phyloP scores from a whole-genome alignment of 2,797 vertebrate genomes.

The Discoglossus pictus region DNA sequence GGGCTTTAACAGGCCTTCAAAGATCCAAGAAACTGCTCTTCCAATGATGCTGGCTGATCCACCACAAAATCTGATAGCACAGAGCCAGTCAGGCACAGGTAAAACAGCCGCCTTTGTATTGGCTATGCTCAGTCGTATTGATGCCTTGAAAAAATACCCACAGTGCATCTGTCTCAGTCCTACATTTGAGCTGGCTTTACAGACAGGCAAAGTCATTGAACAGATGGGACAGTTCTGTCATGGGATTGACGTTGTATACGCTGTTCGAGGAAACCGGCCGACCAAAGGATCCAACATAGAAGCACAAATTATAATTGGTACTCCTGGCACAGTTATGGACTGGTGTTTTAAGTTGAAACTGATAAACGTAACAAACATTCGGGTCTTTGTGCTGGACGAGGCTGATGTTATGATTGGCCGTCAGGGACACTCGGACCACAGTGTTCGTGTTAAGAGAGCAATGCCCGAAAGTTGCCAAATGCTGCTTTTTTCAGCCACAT shows the following conservation, averaged over 20 bases:
- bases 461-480: constrained; percentile 68
- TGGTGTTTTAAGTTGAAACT: constrained; percentile 72
- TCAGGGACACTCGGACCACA: constrained; percentile 69
- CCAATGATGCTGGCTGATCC: constrained; percentile 67
- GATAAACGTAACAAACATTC: constrained; percentile 61
- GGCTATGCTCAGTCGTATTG: constrained; percentile 75
- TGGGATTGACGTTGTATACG: constrained; percentile 64
- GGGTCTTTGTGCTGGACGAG: constrained; percentile 72
- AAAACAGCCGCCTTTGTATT: constrained; percentile 76
- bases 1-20: constrained; percentile 76
- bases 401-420: constrained; percentile 74
- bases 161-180: constrained; percentile 76
- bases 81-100: constrained; percentile 78
- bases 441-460: constrained; percentile 70
- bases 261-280: constrained; percentile 68
- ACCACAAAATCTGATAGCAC: constrained; percentile 75
- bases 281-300: constrained; percentile 44
- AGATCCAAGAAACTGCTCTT: constrained; percentile 70
- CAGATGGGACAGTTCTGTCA: constrained; percentile 66
- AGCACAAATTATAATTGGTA: constrained; percentile 73
- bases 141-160: constrained; percentile 58
- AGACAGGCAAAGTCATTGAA: constrained; percentile 70
- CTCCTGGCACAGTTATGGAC: constrained; percentile 69
- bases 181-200: constrained; percentile 74
- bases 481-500: constrained; percentile 76